Evolutionary conservation across 1,140 invertebrate species (phyloP), one percentile per base, ranked within the genome.

Genomic region (Sitobion miscanthi): DNA sequence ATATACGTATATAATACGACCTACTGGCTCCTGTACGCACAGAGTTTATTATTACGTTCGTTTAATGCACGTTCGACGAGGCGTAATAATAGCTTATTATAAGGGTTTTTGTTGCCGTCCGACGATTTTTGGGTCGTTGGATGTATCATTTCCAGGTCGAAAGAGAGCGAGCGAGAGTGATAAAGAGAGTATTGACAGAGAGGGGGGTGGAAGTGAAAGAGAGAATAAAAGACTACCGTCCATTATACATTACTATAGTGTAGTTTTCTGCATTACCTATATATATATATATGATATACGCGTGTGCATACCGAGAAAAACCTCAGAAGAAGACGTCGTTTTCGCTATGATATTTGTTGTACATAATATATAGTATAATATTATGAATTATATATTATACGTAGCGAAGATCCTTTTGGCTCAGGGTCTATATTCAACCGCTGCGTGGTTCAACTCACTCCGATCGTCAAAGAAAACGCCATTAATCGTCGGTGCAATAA

Each of bases 1-100:
- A 42, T 42, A 42, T 42, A 4, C 42, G 42, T 42, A 77, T 77
- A 77, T 83, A 38, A 45, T 85, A 45, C 42, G 42, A 42, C 23
- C 23, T 85, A 21, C 23, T 38, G 21, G 38, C 9, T 25, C 8
- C 23, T n/a, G 30, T 42, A 47, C 30, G 45, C 45, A 47, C 25
- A n/a, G 45, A 86, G 85, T 86, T 86, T 86, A 86, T 86, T 47
- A 86, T 92, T 92, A 83, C 57, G 42, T 57, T 38, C 88, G 49
- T 54, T 89, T 57, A 89, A 57, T 57, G 35, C 52, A 20, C 47
- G 69, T 82, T 92, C 91, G 45, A 83, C 47, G 91, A 21, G 45
- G 77, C 77, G 69, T 92, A 92, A 85, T 83, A 77, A 92, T 82
- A 92, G 91, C 42, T 92, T 92, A 83, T 92, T 92, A 92, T 92